Evolutionary conservation across 2,113 vertebrate genomes (phyloP).

Genomic region (Fregetta grallaria): DNA sequence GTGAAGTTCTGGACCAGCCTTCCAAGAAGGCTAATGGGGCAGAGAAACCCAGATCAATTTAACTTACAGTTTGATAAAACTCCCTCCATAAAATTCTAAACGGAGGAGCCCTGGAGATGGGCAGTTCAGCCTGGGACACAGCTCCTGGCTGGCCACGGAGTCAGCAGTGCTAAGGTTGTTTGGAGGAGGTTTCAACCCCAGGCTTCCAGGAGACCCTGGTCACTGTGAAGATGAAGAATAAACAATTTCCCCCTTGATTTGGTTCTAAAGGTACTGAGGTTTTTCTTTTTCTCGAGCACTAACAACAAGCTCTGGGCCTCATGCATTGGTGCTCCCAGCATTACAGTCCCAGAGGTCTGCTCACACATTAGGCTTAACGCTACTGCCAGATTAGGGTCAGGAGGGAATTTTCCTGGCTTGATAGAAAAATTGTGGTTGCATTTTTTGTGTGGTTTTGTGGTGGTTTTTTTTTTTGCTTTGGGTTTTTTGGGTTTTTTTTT

Average conservation of each 20-base stretch:
- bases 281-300: neutral
- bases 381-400: constrained; percentile 59
- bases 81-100: neutral
- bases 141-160: neutral
- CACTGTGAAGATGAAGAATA: neutral
- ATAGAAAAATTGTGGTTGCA: neutral
- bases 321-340: neutral
- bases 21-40: neutral
- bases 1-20: neutral
- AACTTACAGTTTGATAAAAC: neutral
- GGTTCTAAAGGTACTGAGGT: neutral
- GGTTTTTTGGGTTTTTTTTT: too few species aligned
- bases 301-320: neutral
- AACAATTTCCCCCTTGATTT: neutral
- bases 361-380: neutral
- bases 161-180: neutral
- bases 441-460: neutral
- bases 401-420: constrained; percentile 43
- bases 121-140: neutral
- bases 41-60: neutral
- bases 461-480: neutral
- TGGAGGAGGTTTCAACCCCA: neutral
- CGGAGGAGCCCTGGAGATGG: neutral
- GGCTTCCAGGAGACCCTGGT: neutral
- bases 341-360: neutral